Base-by-base conservation (phyloP, 2,888 invertebrate species). In the Apomyelois bistriatella region DNA sequence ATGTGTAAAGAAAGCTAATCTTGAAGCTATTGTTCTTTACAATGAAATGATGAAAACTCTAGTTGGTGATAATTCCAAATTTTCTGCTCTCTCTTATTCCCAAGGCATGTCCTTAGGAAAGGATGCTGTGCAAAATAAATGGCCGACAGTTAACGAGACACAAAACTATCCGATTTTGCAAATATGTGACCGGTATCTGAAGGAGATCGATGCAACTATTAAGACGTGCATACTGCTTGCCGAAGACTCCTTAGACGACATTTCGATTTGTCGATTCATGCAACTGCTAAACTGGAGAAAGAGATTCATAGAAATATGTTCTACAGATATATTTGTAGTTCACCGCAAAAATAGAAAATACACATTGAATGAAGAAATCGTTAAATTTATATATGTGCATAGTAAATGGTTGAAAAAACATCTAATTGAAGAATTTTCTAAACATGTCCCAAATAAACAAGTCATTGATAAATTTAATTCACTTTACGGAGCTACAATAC, bases 351-450 rank as follows among this genome's bases (percentile, higher is more conserved):
- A 46, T 32, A 74, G 76, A 60, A 65, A 74, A 49, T 68, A 74
- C 60, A 72, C 85, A 59, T 61, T 91, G 40, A 82, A 87, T 57
- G 84, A 92, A 48, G 92, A 93, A 56, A 80, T 93, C 1, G 78
- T 93, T 40, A 91, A 93, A n/a, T 85, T 93, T 49, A 68, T 96
- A 0, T 88, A 92, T 59, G 85, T 95, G 9, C 95, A 96, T 70
- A 94, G 93, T 65, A 94, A 93, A 75, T 96, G 96, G 96, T 73
- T 96, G 36, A 79, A 91, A 13, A 96, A 96, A 71, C 90, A 93
- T 77, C 79, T 93, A 17, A 67, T 94, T 1, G 70, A 72, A 30
- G 72, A 71, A 49, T 55, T 89, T 17, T 76, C 75, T 36, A 72
- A 69, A 38, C 49, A 72, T 10, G 53, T 75, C n/a, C 63, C 72